Evolutionary conservation across 2,888 invertebrate species (phyloP).

Genomic region (Lasioglossum marginatum): DNA sequence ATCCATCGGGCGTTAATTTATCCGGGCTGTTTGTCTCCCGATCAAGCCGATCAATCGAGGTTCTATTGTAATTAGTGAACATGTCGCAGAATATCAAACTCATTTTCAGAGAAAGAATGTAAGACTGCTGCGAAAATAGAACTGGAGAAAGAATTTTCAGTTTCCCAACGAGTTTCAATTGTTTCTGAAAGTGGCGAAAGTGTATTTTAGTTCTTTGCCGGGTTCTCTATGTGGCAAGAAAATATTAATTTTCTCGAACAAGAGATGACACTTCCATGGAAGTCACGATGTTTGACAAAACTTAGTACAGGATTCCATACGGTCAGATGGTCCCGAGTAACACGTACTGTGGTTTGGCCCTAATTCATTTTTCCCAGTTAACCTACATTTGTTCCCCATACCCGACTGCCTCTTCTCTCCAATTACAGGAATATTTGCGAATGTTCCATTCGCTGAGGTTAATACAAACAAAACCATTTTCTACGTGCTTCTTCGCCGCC

Average conservation of each 20-base stretch:
- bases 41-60: no score
- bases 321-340: not conserved
- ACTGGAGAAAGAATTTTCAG: not conserved
- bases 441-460: conserved; percentile 9
- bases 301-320: conserved; percentile 6
- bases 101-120: not conserved
- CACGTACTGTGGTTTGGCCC: not conserved
- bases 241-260: conserved; percentile 1
- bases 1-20: no score
- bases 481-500: not conserved
- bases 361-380: conserved; percentile 27
- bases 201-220: not conserved
- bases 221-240: not conserved
- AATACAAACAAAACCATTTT: conserved; percentile 23
- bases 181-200: not conserved
- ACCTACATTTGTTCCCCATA: conserved; percentile 14
- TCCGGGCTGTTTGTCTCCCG: no score
- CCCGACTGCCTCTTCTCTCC: not conserved
- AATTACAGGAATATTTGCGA: conserved; percentile 33
- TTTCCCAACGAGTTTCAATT: not conserved
- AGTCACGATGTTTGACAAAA: conserved; percentile 34
- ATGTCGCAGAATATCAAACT: not conserved
- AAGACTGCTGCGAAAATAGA: not conserved
- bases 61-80: not conserved
- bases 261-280: not conserved